Conservation (phyloP, 64 coral and sea anemone genomes). For the Actinia tenebrosa region DNA sequence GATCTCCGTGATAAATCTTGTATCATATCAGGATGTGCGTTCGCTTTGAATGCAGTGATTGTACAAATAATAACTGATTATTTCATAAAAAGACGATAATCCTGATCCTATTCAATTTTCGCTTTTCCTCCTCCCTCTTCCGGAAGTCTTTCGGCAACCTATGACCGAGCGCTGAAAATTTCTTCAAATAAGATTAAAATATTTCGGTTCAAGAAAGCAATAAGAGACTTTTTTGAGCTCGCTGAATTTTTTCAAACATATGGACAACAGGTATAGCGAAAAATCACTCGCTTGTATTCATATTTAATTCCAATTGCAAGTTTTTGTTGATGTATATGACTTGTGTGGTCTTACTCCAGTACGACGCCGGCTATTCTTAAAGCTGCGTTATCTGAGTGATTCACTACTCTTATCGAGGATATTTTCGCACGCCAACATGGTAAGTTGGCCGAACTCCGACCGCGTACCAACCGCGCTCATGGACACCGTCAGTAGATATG, state of each 20-base stretch:
- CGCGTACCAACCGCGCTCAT: neutral
- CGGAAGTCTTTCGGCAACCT: neutral
- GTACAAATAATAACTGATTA: too few species aligned
- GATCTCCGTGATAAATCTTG: too few species aligned
- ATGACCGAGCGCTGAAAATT: neutral
- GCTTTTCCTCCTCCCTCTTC: neutral
- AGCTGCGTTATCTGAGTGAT: neutral
- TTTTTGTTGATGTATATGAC: neutral
- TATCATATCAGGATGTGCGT: too few species aligned
- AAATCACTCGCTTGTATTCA: too few species aligned
- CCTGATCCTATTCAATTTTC: neutral
- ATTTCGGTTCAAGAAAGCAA: neutral
- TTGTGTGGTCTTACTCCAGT: neutral
- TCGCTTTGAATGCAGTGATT: too few species aligned
- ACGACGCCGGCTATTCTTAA: neutral
- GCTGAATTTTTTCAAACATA: neutral
- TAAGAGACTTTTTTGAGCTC: neutral
- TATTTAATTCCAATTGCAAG: too few species aligned
- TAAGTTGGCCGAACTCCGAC: neutral
- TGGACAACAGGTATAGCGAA: neutral
- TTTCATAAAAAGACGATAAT: neutral
- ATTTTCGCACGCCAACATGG: neutral
- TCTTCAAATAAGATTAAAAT: neutral
- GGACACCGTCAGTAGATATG: neutral
- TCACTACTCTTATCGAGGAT: neutral